These are phyloP conservation scores for Pandion haliaetus DNA, from an alignment of 2,113 vertebrate species.

Conservation along the genomic window DNA sequence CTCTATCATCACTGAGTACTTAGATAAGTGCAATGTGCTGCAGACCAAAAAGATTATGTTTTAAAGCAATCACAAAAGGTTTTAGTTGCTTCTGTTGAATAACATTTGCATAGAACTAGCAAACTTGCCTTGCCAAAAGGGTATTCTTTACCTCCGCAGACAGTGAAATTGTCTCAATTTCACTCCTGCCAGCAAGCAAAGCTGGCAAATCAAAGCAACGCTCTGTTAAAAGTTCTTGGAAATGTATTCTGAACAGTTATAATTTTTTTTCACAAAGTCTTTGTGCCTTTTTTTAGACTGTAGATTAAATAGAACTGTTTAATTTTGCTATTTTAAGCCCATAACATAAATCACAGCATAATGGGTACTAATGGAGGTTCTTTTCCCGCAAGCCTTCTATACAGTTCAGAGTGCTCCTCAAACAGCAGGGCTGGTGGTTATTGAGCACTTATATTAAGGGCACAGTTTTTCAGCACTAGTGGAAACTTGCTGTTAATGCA, in stretches of 20 bases:
- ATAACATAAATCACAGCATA: constrained; percentile 22
- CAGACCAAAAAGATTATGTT: constrained; percentile 69
- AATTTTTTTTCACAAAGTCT: constrained; percentile 18
- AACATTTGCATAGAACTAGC: constrained; percentile 41
- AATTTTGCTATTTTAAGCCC: constrained; percentile 36
- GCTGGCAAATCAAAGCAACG: neutral
- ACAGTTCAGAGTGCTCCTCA: constrained; percentile 2
- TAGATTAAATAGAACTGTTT: constrained; percentile 17
- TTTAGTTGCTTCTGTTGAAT: constrained; percentile 39
- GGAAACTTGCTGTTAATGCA: constrained; percentile 25
- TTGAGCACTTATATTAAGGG: constrained; percentile 61
- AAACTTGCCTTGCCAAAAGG: constrained; percentile 6
- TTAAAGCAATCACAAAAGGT: constrained; percentile 41
- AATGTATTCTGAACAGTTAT: constrained; percentile 30
- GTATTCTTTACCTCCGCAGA: constrained; percentile 42
- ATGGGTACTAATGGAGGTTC: constrained; percentile 9
- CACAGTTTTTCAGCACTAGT: constrained; percentile 22
- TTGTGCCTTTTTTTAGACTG: constrained; percentile 74
- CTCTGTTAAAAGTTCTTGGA: constrained; percentile 14
- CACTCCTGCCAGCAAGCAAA: constrained; percentile 32
- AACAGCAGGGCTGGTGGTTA: constrained; percentile 8
- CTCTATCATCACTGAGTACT: constrained; percentile 36
- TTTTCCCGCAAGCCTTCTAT: constrained; percentile 29
- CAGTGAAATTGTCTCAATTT: constrained; percentile 31
- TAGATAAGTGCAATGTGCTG: constrained; percentile 61